Base-by-base conservation (phyloP, 2,888 invertebrate species). In the Melangyna quadrimaculata region DNA sequence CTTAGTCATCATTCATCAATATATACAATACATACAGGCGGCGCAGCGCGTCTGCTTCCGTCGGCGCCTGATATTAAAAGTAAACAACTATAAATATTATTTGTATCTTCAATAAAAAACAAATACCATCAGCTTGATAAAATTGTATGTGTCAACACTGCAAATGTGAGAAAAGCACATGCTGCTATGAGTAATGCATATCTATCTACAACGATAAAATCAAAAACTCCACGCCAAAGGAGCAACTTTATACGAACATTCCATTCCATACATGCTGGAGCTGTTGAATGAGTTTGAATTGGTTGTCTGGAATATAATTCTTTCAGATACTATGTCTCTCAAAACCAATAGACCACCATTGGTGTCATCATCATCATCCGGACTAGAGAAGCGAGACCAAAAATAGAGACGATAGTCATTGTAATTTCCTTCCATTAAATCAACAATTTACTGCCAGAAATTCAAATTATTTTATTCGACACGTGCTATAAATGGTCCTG, bases 391-490 rank as follows among this genome's bases (percentile, higher is more conserved):
- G 32, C 14, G 14, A 45, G 65, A 65, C 65, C 43, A 19, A 65
- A 65, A 65, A 65, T 45, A 65, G 65, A 65, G 65, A 65, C 24
- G 8, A 40, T 40, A 65, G 45, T 45, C 43, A 65, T 45, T 45
- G 65, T 65, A 65, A 65, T 65, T 45, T 65, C 65, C 65, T 27
- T 37, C 45, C 45, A 65, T 65, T 45, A 65, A 65, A 65, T 65
- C 45, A 45, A 65, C 43, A 45, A 32, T 65, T 65, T 65, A 65
- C 4, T 65, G 65, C 65, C 19, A 65, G 43, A 65, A 65, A 74
- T 63, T 63, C 63, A 53, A 75, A 57, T 22, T 57, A 65, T 65
- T 65, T 75, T 67, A 40, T 69, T 57, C 67, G 75, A 75, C 75
- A 75, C 67, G 75, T 75, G 67, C 67, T 67, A 53, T 57, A 63